Percentiles rank a stretch among this genome's conserved stretches.
phyloP scores from a whole-genome alignment of 2,113 vertebrate species.

The Entomyzon cyanotis region DNA sequence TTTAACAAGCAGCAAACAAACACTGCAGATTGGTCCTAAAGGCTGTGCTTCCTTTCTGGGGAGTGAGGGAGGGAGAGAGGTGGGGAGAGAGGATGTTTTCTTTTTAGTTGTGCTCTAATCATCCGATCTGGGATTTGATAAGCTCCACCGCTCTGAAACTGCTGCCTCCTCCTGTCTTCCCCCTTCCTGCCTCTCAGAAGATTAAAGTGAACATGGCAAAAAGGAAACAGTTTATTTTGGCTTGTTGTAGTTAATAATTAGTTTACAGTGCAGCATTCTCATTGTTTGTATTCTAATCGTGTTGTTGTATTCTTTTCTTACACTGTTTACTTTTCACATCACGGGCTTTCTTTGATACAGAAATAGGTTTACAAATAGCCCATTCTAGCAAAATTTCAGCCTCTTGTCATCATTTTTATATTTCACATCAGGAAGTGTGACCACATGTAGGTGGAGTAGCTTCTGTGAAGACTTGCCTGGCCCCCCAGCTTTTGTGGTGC shows the following conservation, averaged over 20 bases:
- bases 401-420: not conserved
- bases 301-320: not conserved
- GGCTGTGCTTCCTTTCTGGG: constrained; percentile 37
- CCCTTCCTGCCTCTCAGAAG: constrained; percentile 31
- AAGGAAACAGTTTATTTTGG: constrained; percentile 51
- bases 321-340: not conserved
- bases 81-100: constrained; percentile 55
- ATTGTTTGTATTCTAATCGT: not conserved
- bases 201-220: constrained; percentile 26
- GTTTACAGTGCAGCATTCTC: not conserved
- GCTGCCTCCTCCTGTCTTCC: constrained; percentile 22
- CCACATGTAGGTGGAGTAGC: not conserved
- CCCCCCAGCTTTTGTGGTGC: rapidly evolving
- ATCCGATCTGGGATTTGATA: constrained; percentile 54
- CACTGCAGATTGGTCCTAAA: constrained; percentile 1
- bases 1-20: constrained; percentile 46
- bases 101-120: constrained; percentile 23
- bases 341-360: not conserved
- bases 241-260: constrained; percentile 10
- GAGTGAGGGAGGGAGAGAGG: constrained; percentile 1
- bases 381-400: not conserved
- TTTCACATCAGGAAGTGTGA: not conserved
- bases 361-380: not conserved
- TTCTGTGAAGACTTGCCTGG: not conserved
- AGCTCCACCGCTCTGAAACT: constrained; percentile 21